These are phyloP conservation scores for Clunio marinus DNA, from an alignment of 2,888 invertebrate genomes.

Conservation along the genomic window DNA sequence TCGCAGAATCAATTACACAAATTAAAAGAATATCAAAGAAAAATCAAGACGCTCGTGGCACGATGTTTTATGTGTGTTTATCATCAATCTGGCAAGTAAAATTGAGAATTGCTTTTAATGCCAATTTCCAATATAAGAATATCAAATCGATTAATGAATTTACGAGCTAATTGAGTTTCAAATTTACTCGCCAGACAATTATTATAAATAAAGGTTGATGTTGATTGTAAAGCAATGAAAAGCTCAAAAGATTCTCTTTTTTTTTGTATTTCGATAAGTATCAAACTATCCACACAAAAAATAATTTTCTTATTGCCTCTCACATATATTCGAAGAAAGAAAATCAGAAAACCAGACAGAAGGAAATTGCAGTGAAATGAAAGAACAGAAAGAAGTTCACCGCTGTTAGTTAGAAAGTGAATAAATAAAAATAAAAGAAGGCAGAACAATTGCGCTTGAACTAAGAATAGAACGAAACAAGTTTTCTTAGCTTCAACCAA, in stretches of 20 bases:
- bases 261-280: too few relatives aligned
- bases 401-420: not conserved
- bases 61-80: constrained; percentile 22
- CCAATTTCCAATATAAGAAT: not conserved
- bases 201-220: not conserved
- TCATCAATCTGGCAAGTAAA: constrained; percentile 25
- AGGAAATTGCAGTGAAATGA: too few relatives aligned
- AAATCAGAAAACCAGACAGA: too few relatives aligned
- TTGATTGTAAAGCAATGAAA: too few relatives aligned
- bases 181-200: constrained; percentile 25
- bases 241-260: too few relatives aligned
- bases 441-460: too few relatives aligned
- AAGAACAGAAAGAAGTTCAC: constrained; percentile 1
- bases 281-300: too few relatives aligned
- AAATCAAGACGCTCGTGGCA: too few relatives aligned
- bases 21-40: constrained; percentile 1
- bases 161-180: constrained; percentile 31
- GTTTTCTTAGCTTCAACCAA: too few relatives aligned
- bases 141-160: not conserved
- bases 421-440: too few relatives aligned
- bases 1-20: not conserved
- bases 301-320: too few relatives aligned
- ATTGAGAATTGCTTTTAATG: not conserved
- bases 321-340: too few relatives aligned
- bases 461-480: constrained; percentile 11